phyloP scores from a whole-genome alignment of 2,797 vertebrate genomes.

The Argentina silus region DNA sequence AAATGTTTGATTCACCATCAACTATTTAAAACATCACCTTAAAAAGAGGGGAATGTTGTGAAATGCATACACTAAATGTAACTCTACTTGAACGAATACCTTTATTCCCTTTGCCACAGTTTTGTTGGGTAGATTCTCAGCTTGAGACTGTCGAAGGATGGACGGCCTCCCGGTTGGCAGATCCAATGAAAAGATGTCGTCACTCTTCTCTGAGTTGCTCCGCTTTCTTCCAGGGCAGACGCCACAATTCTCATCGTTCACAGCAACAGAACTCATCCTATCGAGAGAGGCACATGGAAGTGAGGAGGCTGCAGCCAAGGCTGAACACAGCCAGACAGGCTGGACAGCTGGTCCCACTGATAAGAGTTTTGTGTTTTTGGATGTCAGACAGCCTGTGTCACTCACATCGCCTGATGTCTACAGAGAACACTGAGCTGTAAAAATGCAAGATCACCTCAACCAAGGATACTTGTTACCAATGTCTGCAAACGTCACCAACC shows the following conservation, averaged over 20 bases:
- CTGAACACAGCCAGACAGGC: slow-evolving; percentile 21
- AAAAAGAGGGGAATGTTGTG: neutral
- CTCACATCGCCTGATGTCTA: neutral
- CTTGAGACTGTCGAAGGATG: slow-evolving; percentile 86
- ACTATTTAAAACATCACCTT: neutral
- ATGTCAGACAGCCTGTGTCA: neutral
- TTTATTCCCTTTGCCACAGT: slow-evolving; percentile 77
- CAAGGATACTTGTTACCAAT: slow-evolving; percentile 2
- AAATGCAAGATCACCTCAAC: neutral
- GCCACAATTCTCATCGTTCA: slow-evolving; percentile 82
- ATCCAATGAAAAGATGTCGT: slow-evolving; percentile 79
- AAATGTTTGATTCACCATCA: neutral
- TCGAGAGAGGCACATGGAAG: slow-evolving; percentile 18
- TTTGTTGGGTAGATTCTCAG: slow-evolving; percentile 88
- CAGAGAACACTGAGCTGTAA: neutral
- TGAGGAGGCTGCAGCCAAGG: slow-evolving; percentile 18
- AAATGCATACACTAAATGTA: neutral
- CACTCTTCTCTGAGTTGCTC: slow-evolving; percentile 53
- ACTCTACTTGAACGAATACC: slow-evolving; percentile 67
- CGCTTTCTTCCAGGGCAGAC: slow-evolving; percentile 67
- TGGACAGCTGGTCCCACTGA: slow-evolving; percentile 66
- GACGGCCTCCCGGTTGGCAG: slow-evolving; percentile 85
- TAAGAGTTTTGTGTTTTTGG: slow-evolving; percentile 57
- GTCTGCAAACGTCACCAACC: neutral
- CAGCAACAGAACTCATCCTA: slow-evolving; percentile 88